Evolutionary conservation across 1,140 invertebrate genomes (phyloP).

Genomic region (Drosophila triauraria): DNA sequence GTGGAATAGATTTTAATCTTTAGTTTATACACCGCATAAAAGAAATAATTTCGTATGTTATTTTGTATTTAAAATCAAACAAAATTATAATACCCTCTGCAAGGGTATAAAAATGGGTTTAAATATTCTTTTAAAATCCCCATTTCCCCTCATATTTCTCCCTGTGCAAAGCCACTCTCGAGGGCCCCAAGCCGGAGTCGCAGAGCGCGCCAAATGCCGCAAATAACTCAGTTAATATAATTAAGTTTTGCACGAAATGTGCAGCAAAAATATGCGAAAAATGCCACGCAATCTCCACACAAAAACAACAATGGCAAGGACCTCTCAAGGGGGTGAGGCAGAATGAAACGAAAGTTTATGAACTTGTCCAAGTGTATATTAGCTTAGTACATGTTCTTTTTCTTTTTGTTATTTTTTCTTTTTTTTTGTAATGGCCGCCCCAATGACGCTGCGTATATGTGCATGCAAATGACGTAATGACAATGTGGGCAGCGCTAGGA

Average conservation of each 20-base stretch:
- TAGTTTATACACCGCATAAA: no score
- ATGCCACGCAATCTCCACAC: slow-evolving; percentile 77
- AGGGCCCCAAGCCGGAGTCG: slow-evolving; percentile 51
- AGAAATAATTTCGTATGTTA: background rate
- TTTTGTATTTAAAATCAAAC: background rate
- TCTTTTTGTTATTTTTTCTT: background rate
- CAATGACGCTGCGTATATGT: slow-evolving; percentile 32
- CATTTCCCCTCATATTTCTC: background rate
- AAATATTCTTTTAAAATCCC: background rate
- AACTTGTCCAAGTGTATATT: slow-evolving; percentile 63
- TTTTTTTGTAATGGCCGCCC: slow-evolving; percentile 22
- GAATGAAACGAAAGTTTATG: slow-evolving; percentile 71
- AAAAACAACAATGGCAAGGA: slow-evolving; percentile 24
- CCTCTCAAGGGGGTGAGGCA: slow-evolving; percentile 11
- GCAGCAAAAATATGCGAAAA: slow-evolving; percentile 78
- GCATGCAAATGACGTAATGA: slow-evolving; percentile 68
- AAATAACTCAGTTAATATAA: slow-evolving; percentile 84
- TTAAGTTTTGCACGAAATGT: slow-evolving; percentile 84
- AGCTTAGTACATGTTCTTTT: slow-evolving; percentile 31
- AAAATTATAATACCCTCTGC: no score
- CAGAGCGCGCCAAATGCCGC: slow-evolving; percentile 79
- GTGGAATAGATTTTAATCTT: background rate
- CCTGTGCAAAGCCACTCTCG: slow-evolving; percentile 32
- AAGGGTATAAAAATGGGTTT: no score
- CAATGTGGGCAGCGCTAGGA: slow-evolving; percentile 46